Evolutionary conservation across 2,797 vertebrate species (phyloP), one percentile per base, ranked within the genome.

Genomic region (Sebastes dallii): DNA sequence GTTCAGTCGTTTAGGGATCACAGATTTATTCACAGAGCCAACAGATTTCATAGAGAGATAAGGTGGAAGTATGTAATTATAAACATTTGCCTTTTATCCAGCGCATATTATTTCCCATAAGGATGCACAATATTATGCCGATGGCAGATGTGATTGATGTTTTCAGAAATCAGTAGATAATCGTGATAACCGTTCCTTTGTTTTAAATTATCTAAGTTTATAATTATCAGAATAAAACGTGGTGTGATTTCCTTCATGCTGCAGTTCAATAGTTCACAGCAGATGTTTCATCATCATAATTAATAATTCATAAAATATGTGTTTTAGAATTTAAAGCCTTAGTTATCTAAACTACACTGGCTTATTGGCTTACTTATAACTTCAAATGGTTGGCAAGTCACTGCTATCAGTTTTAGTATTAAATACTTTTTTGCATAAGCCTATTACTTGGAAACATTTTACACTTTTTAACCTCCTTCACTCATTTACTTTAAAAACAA

Each of bases 241-340:
- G 20, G 1, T 39, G 20, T 22, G 7, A 27, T 78, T 56, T 65
- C 2, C 66, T 62, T 34, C 24, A 54, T 20, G 6, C 22, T 3
- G 25, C 16, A 62, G 72, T 77, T 79, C 77, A 77, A 5, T 36
- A 77, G 58, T 61, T 75, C 69, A 83, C n/a, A 39, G 9, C 39
- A 78, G 32, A 84, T 59, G 46, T 75, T 50, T 82, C 55, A 83
- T 70, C 42, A 58, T 76, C 42, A 55, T 39, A 36, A 75, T 84
- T 32, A 30, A 77, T 25, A 32, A 76, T 79, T 71, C 22, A 77
- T 65, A 34, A 55, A 84, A 72, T 36, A 14, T 79, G 27, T 59
- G 5, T 75, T 79, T 52, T 46, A 14, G 27, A 42, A 82, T 71
- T 79, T 9, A 61, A 67, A 78, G 42, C 16, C 11, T 39, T 6